Evolutionary conservation across 2,888 invertebrate species (phyloP).

Genomic region (Pseudococcus jackbeardsleyi): DNA sequence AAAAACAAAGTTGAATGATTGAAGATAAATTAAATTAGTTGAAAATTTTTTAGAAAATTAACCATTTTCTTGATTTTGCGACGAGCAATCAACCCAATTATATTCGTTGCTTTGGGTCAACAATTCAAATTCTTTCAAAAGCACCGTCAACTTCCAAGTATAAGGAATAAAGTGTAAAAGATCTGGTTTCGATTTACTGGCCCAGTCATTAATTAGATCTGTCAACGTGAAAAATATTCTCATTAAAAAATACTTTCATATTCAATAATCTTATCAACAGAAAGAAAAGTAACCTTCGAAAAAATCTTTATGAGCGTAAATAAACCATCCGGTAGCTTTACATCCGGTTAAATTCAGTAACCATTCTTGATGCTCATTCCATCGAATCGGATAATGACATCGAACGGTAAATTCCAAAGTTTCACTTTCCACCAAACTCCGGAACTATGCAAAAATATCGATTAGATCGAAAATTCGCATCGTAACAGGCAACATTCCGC

Average conservation of each 20-base stretch:
- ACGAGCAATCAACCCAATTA: constrained; percentile 99
- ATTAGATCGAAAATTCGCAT: background rate
- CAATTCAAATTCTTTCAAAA: constrained; percentile 95
- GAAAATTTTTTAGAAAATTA: constrained; percentile 63
- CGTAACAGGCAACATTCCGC: background rate
- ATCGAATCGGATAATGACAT: constrained; percentile 87
- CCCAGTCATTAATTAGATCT: constrained; percentile 97
- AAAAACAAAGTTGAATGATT: background rate
- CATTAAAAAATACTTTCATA: background rate
- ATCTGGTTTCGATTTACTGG: constrained; percentile 92
- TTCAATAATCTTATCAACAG: background rate
- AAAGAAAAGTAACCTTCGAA: constrained; percentile 78
- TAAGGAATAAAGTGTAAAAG: constrained; percentile 96
- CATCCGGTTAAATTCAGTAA: constrained; percentile 90
- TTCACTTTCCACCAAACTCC: constrained; percentile 93
- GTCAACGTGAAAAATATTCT: constrained; percentile 36
- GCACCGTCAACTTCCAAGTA: constrained; percentile 92
- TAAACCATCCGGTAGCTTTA: constrained; percentile 92
- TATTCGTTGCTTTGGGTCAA: constrained; percentile 94
- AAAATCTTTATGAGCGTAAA: constrained; percentile 96
- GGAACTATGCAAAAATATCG: constrained; percentile 73
- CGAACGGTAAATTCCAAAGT: constrained; percentile 91
- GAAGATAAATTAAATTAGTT: constrained; percentile 61
- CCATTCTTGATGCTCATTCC: constrained; percentile 99
- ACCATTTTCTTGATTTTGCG: constrained; percentile 94